Conservation (phyloP, 2,797 vertebrate species). For the Limosa lapponica region DNA sequence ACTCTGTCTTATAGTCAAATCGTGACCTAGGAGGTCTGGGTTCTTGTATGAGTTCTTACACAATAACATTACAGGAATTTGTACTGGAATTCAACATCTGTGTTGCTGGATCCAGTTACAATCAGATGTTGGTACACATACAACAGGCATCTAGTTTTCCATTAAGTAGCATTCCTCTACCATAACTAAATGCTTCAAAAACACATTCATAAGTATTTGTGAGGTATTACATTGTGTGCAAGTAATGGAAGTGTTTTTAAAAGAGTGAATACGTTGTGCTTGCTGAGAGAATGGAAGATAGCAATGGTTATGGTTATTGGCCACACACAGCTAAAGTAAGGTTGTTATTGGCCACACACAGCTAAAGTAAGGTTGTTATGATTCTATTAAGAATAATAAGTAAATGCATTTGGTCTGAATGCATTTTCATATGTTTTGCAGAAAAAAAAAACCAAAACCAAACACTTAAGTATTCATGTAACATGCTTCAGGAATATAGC, state of each 20-base stretch:
- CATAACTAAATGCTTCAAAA: neutral
- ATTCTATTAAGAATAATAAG: neutral
- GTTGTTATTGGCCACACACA: too few species aligned
- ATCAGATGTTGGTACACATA: neutral
- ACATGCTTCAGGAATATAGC: neutral
- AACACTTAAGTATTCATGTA: neutral
- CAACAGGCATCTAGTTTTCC: neutral
- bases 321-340: neutral
- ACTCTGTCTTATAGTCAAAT: neutral
- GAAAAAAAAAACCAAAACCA: neutral
- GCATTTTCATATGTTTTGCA: neutral
- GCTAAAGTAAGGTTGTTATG: neutral
- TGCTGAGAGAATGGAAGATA: neutral
- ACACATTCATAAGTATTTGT: neutral
- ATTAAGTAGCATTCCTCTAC: neutral
- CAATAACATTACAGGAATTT: neutral
- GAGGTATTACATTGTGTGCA: neutral
- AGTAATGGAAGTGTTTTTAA: neutral
- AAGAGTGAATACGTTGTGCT: neutral
- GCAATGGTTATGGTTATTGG: neutral
- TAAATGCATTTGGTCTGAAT: neutral
- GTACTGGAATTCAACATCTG: neutral
- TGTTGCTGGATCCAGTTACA: neutral
- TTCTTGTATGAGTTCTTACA: neutral
- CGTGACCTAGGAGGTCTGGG: accelerated